Evolutionary conservation across 2,113 vertebrate genomes (phyloP), one percentile per base, ranked within the genome.

Genomic region (Tragelaphus imberbis): DNA sequence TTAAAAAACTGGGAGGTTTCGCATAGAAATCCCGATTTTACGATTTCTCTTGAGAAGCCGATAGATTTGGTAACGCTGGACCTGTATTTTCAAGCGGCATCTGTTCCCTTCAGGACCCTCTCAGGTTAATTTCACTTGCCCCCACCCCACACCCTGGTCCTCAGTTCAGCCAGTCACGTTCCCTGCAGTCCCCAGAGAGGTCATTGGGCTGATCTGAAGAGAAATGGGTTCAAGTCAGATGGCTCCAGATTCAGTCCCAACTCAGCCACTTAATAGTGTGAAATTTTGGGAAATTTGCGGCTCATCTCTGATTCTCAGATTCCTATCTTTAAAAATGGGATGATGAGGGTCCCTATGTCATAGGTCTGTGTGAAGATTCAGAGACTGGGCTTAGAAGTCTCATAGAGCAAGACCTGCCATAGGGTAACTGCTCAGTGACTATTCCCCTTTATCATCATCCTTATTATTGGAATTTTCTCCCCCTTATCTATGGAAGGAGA

Each of bases 141-240:
- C 19, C 33, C 19, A 0, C 9, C 33, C 11, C 10, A 2, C 0
- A 0, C 19, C 21, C 12, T 0, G 1, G 75, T 0, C 3, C 5
- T 7, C 25, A 33, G 6, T 28, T 93, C 47, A 82, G 47, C 36
- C 11, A 47, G 47, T 61, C 27, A 17, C n/a, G 51, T 61, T 40
- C 23, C 11, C 7, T 86, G 12, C 27, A 61, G 44, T 40, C 59
- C 55, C 5, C 13, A 5, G 80, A 92, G 68, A 59, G 11, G 16
- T 21, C 4, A 2, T 40, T 21, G 9, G 80, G 40, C n/a, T 49
- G 53, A 36, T 40, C 23, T 59, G 53, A 93, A 58, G 5, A 36
- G 19, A 49, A 3, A 1, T 30, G 44, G 51, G 58, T 56, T 59
- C n/a, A 16, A 11, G 21, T 89, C 21, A 63, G 10, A 71, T 51